Conservation (phyloP, 2,888 invertebrate species). For the Drosophila incognita region DNA sequence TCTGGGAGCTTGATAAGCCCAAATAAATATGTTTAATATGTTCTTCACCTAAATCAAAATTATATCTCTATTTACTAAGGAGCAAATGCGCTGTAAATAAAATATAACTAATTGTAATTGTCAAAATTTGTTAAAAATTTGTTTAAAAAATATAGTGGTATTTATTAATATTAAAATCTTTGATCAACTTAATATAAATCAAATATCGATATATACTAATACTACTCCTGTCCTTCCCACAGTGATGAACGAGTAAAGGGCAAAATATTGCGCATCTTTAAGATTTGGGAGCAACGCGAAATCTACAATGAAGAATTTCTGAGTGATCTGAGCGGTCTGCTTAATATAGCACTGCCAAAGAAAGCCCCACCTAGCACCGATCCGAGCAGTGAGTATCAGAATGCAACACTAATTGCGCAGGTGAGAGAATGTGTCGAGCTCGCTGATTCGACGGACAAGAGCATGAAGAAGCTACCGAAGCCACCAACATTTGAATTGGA, state of each 20-base stretch:
- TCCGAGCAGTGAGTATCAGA: constrained; percentile 84
- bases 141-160: background rate
- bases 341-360: constrained; percentile 90
- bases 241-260: constrained; percentile 95
- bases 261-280: constrained; percentile 95
- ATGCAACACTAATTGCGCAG: constrained; percentile 90
- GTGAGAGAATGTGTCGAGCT: constrained; percentile 90
- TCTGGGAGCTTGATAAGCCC: background rate
- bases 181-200: background rate
- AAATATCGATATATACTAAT: background rate
- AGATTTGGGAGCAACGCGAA: constrained; percentile 97
- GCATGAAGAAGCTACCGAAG: constrained; percentile 86
- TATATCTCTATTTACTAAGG: background rate
- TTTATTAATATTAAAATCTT: background rate
- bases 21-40: background rate
- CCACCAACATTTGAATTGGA: constrained; percentile 90
- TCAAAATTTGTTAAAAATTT: background rate
- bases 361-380: constrained; percentile 74
- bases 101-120: too few relatives aligned
- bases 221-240: constrained; percentile 55
- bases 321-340: constrained; percentile 92
- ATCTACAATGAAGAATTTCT: constrained; percentile 96
- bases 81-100: background rate
- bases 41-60: background rate
- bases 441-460: constrained; percentile 90